A percentile compares a stretch with the other conserved stretches of the same genome.
Conservation (phyloP, 2,113 vertebrate species). For the Probosciger aterrimus region DNA sequence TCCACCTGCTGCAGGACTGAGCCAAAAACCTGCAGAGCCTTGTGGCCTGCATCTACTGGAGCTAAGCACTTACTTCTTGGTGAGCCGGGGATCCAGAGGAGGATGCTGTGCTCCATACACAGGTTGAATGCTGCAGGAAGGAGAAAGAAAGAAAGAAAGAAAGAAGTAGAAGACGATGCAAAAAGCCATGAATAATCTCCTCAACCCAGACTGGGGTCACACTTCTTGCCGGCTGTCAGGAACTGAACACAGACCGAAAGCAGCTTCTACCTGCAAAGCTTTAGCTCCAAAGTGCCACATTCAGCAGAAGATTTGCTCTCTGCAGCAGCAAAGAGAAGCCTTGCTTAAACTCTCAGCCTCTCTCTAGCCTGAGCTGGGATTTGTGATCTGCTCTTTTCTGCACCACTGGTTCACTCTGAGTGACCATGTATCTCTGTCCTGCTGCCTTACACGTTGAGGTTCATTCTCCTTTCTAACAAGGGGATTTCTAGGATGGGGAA, state of each 20-base stretch:
- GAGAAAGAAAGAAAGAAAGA: not conserved
- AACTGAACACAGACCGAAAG: not conserved
- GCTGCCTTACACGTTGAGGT: fast-evolving
- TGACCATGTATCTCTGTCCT: not conserved
- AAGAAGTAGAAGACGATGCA: not conserved
- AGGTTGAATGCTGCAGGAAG: conserved; percentile 84
- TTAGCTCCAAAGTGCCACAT: not conserved
- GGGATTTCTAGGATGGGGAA: not conserved
- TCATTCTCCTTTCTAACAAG: not conserved
- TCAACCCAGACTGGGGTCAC: not conserved
- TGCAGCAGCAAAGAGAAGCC: not conserved
- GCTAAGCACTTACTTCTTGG: conserved; percentile 83
- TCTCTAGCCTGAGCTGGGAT: not conserved
- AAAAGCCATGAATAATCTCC: not conserved
- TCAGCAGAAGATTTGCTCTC: not conserved
- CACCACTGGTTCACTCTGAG: not conserved
- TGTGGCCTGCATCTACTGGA: fast-evolving
- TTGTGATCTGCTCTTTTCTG: not conserved
- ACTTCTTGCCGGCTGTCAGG: fast-evolving
- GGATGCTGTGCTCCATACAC: conserved; percentile 97
- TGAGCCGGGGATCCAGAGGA: conserved; percentile 87
- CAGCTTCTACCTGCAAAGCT: not conserved
- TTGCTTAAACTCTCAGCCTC: not conserved
- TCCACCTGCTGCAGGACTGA: not conserved
- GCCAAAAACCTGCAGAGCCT: not conserved